phyloP scores from a whole-genome alignment of 2,797 vertebrate species.

The Enteromius afrohamiltoni region DNA sequence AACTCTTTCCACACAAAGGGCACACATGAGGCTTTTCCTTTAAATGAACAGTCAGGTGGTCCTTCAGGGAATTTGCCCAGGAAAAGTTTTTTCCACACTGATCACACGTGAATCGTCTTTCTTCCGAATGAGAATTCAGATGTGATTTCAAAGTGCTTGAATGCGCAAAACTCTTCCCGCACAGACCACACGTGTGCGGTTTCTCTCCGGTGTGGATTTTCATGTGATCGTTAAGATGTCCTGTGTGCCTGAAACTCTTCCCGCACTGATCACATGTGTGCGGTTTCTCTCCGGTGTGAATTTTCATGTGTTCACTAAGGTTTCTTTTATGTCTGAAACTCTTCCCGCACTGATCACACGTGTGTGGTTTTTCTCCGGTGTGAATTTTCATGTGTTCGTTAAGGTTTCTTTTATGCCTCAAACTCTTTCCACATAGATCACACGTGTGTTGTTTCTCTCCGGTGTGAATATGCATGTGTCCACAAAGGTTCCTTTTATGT shows the following conservation, averaged over 20 bases:
- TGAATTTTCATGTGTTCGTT: too few relatives aligned
- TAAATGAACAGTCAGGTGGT: not conserved
- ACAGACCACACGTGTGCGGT: not conserved
- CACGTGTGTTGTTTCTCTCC: not conserved
- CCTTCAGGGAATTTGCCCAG: not conserved
- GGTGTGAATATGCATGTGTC: not conserved
- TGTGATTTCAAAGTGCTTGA: not conserved
- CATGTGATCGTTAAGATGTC: not conserved
- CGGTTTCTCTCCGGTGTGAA: too few relatives aligned
- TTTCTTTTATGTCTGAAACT: too few relatives aligned
- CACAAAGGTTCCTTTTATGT: not conserved
- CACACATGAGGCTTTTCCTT: not conserved
- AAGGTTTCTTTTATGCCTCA: too few relatives aligned
- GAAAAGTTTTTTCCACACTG: not conserved
- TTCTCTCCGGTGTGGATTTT: not conserved
- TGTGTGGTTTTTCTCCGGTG: too few relatives aligned
- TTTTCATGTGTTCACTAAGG: too few relatives aligned
- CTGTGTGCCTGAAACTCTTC: not conserved
- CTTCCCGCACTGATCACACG: too few relatives aligned
- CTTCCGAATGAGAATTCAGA: not conserved
- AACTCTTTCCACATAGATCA: not conserved
- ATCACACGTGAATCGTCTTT: not conserved
- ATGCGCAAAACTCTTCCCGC: not conserved
- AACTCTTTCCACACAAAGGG: not conserved
- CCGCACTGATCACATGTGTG: too few relatives aligned